Evolutionary conservation across 1,140 invertebrate species (phyloP).

Genomic region (Brachionus calyciflorus): DNA sequence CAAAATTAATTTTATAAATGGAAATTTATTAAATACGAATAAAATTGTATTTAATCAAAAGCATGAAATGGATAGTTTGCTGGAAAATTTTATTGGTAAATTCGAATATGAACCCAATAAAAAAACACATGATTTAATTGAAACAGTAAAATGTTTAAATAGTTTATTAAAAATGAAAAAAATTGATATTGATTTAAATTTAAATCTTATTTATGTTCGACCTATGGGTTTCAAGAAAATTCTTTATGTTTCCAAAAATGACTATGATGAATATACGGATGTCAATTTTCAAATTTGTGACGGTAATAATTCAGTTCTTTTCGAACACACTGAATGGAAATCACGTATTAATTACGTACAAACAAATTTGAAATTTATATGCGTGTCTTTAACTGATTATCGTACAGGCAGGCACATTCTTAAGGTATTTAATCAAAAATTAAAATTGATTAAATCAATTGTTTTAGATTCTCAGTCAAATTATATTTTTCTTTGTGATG

Average conservation of each 20-base stretch:
- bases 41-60: slow-evolving; percentile 36
- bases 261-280: slow-evolving; percentile 11
- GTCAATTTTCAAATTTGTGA: neutral
- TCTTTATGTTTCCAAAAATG: neutral
- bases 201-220: neutral
- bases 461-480: neutral
- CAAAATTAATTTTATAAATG: neutral
- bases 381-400: slow-evolving; percentile 1
- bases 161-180: neutral
- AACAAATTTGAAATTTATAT: neutral
- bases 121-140: neutral
- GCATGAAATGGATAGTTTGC: neutral
- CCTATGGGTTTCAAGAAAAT: slow-evolving; percentile 4
- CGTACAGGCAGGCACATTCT: slow-evolving; percentile 1
- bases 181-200: neutral
- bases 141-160: slow-evolving; percentile 15
- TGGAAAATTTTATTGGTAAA: neutral
- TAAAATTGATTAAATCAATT: neutral
- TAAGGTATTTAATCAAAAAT: neutral
- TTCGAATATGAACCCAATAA: neutral
- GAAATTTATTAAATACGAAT: slow-evolving; percentile 11
- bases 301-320: neutral
- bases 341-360: neutral
- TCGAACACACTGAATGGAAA: neutral
- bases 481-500: neutral